phyloP scores from a whole-genome alignment of 2,888 invertebrate genomes.

The Drosophila testacea region DNA sequence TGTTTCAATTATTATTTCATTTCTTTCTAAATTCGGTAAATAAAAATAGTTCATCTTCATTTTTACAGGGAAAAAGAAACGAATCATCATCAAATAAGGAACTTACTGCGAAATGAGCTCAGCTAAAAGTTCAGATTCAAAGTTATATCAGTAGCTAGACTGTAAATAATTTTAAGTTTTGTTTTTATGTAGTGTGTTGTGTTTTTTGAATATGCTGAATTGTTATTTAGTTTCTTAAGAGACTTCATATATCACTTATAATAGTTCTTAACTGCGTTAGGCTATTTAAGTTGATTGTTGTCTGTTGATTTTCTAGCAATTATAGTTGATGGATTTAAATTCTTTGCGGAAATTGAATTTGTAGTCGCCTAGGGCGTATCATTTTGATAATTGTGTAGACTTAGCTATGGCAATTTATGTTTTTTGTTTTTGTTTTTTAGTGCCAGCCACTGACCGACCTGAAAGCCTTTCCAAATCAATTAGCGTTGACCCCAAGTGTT shows the following conservation, averaged over 20 bases:
- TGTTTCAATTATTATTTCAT: too few species aligned
- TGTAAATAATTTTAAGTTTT: not conserved
- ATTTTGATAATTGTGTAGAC: constrained; percentile 58
- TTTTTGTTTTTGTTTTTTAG: not conserved
- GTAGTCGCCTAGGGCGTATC: constrained; percentile 43
- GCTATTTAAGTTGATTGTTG: not conserved
- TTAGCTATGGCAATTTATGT: constrained; percentile 40
- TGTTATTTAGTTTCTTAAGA: not conserved
- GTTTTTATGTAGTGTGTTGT: not conserved
- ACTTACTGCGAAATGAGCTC: not conserved
- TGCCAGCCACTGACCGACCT: constrained; percentile 49
- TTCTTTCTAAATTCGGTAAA: too few species aligned
- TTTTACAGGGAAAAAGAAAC: too few species aligned
- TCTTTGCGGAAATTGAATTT: constrained; percentile 50
- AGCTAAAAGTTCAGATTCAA: not conserved
- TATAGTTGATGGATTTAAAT: constrained; percentile 21
- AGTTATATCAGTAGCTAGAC: not conserved
- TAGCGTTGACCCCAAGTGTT: constrained; percentile 68
- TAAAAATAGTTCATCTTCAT: not conserved
- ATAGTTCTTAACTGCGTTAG: not conserved
- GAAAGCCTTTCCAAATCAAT: constrained; percentile 76
- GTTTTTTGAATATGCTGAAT: not conserved
- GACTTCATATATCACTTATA: constrained; percentile 6
- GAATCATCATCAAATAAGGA: too few species aligned
- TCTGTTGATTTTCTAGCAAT: constrained; percentile 30